Base-by-base conservation (phyloP, 2,797 vertebrate genomes). In the Scolopax rusticola region DNA sequence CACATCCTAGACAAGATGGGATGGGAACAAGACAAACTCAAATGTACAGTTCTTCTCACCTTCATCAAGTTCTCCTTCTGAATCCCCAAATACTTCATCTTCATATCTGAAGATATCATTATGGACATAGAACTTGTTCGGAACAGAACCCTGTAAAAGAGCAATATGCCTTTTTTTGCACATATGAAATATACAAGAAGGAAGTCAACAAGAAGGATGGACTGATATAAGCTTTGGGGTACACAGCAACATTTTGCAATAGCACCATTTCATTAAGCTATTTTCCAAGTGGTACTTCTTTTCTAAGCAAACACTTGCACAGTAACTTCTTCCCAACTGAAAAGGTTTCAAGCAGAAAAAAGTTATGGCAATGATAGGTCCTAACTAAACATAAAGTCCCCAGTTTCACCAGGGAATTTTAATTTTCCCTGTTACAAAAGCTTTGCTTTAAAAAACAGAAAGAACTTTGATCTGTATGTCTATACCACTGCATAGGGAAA, bases 101-200 rank as follows among this genome's bases (percentile, higher is more conserved):
- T 99, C 99, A 1, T 99, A 99, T 75, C 99, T 99, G 97, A 99
- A 99, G 97, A 99, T 99, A 97, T 99, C 99, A 80, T 99, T 99
- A 97, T 99, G 99, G 95, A 99, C 99, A 50, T 99, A 99, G 98
- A 99, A 99, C 91, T 99, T 99, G 98, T 99, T 99, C 77, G 99
- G 99, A 97, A 99, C 99, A 56, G 99, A 99, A 30, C 99, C 99
- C 99, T 99, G 92, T 7, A 51, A 69, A 97, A 94, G 6, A 93
- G 38, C 70, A 95, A 54, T 8, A 59, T 9, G 75, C n/a, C 51
- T 33, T 20, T 41, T 50, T 67, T 12, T 23, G 30, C 25, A 60
- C 4, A 32, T 1, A 30, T 0, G 1, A 36, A 21, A 4, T 7
- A 38, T 43, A 16, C 41, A 43, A 43, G 41, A 16, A 41, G 15